Conservation (phyloP, 1,140 invertebrate species). For the Physella acuta region DNA sequence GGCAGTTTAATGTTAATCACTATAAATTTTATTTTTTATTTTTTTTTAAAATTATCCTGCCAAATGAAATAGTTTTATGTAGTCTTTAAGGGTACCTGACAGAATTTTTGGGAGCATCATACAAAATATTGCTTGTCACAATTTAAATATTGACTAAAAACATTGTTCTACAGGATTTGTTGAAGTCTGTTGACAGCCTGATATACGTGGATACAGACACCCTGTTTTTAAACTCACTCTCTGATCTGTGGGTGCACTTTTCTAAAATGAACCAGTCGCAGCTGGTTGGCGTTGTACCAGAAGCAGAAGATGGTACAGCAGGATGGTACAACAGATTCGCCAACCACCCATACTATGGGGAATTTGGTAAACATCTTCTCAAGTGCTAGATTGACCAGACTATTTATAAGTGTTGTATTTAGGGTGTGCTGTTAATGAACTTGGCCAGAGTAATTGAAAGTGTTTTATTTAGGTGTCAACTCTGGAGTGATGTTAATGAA, state of each 20-base stretch:
- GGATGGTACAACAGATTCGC: constrained; percentile 97
- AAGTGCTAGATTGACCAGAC: not conserved
- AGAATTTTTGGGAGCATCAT: no score
- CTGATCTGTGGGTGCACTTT: constrained; percentile 83
- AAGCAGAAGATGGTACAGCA: constrained; percentile 86
- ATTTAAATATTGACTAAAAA: no score
- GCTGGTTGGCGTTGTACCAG: constrained; percentile 82
- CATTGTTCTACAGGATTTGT: constrained; percentile 68
- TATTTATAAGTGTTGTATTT: no score
- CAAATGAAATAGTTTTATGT: no score
- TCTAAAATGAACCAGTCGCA: constrained; percentile 81
- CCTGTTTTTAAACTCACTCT: constrained; percentile 79
- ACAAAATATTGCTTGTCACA: no score
- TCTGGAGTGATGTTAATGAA: constrained; percentile 98
- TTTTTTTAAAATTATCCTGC: no score
- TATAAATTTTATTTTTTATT: no score
- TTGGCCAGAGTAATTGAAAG: no score
- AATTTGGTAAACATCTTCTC: constrained; percentile 77
- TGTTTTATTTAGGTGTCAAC: constrained; percentile 79
- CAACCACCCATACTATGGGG: constrained; percentile 89
- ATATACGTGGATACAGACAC: constrained; percentile 94
- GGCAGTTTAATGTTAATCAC: no score
- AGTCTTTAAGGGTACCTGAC: no score
- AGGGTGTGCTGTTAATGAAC: constrained; percentile 97
- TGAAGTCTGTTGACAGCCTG: constrained; percentile 79